These are phyloP conservation scores for Rhamnusium bicolor DNA, from an alignment of 2,888 invertebrate species.

Conservation along the genomic window DNA sequence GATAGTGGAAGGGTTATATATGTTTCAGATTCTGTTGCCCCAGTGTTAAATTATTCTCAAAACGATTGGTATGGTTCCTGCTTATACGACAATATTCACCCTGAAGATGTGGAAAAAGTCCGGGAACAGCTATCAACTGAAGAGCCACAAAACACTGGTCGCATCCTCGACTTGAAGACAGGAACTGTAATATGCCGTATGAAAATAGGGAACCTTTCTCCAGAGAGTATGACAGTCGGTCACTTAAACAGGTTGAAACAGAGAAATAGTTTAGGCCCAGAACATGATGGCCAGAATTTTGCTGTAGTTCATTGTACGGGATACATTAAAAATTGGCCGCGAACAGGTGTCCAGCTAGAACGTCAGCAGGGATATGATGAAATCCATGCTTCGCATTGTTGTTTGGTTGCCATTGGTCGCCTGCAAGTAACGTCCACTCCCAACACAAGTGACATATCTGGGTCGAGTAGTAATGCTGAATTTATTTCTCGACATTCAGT, in stretches of 20 bases:
- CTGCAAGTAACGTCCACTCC: constrained; percentile 97
- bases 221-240: constrained; percentile 84
- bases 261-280: constrained; percentile 94
- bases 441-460: constrained; percentile 90
- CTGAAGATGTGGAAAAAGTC: constrained; percentile 97
- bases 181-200: constrained; percentile 99
- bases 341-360: constrained; percentile 92
- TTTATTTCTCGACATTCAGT: constrained; percentile 97
- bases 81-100: constrained; percentile 96
- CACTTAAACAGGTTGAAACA: constrained; percentile 94
- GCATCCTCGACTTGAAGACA: constrained; percentile 97
- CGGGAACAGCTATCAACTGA: constrained; percentile 97
- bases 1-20: constrained; percentile 98
- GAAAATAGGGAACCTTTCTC: constrained; percentile 90
- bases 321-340: constrained; percentile 99
- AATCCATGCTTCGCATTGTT: constrained; percentile 91
- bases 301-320: constrained; percentile 99
- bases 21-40: constrained; percentile 98
- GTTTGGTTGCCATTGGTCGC: constrained; percentile 97
- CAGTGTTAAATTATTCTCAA: constrained; percentile 97
- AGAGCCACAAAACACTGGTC: constrained; percentile 95
- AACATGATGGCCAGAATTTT: constrained; percentile 95
- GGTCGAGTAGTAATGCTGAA: constrained; percentile 89
- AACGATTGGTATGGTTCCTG: constrained; percentile 98
- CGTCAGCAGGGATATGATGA: constrained; percentile 79